Percentiles rank a stretch among this genome's conserved stretches.
Conservation (phyloP, 2,797 vertebrate genomes). For the Hemitrygon akajei region DNA sequence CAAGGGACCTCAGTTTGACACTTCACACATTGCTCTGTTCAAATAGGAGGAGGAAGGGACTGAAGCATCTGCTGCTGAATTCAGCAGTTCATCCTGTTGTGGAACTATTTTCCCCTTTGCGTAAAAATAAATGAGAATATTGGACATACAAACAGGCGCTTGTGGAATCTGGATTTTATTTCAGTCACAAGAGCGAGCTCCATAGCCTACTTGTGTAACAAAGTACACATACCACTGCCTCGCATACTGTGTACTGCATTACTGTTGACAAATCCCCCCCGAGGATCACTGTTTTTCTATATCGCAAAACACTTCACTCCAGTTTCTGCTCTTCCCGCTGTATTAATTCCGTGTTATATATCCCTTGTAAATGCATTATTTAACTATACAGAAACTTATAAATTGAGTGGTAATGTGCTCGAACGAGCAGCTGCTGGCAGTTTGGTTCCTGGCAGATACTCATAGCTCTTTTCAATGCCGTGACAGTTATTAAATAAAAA, state of each 20-base stretch:
- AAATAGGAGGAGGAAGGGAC: too few relatives aligned
- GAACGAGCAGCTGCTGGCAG: slow-evolving; percentile 10
- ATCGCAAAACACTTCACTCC: neutral
- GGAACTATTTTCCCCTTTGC: neutral
- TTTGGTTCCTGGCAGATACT: neutral
- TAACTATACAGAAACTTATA: slow-evolving; percentile 36
- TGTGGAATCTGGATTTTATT: slow-evolving; percentile 34
- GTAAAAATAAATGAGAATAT: neutral
- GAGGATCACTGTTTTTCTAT: neutral
- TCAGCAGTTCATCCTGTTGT: neutral
- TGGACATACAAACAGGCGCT: neutral
- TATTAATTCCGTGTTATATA: slow-evolving; percentile 24
- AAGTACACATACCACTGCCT: neutral
- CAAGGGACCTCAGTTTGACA: neutral
- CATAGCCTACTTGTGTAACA: slow-evolving; percentile 8
- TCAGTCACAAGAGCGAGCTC: slow-evolving; percentile 13
- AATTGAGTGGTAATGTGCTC: slow-evolving; percentile 32
- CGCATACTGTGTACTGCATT: neutral
- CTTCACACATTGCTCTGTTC: neutral
- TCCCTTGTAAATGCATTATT: slow-evolving; percentile 29
- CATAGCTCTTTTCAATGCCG: neutral
- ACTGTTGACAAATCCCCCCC: neutral
- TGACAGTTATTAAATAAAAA: slow-evolving; percentile 22
- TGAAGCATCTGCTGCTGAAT: neutral
- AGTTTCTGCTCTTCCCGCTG: slow-evolving; percentile 16